These are phyloP conservation scores for Amphiura filiformis DNA, from an alignment of 35 echinoderm and acorn worm genomes.

Conservation along the genomic window DNA sequence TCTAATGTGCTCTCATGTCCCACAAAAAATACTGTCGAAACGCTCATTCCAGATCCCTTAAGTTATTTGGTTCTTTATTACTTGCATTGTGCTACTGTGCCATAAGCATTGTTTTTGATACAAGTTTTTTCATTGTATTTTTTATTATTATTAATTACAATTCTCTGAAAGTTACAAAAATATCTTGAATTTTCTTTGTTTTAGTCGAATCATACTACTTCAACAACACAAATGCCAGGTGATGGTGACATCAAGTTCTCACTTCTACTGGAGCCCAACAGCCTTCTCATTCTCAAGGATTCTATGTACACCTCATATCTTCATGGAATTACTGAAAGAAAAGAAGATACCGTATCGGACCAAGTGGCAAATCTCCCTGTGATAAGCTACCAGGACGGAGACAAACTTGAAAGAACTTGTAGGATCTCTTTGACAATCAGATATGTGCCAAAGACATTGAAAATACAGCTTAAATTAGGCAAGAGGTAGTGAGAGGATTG, in stretches of 20 bases:
- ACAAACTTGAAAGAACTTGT: constrained; percentile 50
- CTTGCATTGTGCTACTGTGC: no score
- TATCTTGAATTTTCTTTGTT: no score
- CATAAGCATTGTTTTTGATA: no score
- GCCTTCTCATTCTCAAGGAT: constrained; percentile 76
- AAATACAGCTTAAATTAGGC: constrained; percentile 70
- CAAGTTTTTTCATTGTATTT: no score
- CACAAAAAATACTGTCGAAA: no score
- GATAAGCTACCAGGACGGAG: constrained; percentile 34
- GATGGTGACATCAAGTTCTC: constrained; percentile 24
- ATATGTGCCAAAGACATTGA: constrained; percentile 89
- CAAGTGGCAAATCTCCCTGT: constrained; percentile 52
- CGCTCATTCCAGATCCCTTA: no score
- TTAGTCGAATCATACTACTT: no score
- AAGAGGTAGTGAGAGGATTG: constrained; percentile 53
- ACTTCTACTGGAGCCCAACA: constrained; percentile 77
- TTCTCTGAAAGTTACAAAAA: no score
- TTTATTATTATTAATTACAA: no score
- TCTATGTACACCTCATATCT: constrained; percentile 75
- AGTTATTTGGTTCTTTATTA: no score
- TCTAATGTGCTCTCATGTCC: no score
- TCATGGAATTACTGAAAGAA: constrained; percentile 81
- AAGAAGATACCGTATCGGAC: constrained; percentile 32
- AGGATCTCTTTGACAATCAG: constrained; percentile 87
- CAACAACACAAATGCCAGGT: neutral